phyloP scores from a whole-genome alignment of 2,113 vertebrate species.

The Hystrix brachyura region DNA sequence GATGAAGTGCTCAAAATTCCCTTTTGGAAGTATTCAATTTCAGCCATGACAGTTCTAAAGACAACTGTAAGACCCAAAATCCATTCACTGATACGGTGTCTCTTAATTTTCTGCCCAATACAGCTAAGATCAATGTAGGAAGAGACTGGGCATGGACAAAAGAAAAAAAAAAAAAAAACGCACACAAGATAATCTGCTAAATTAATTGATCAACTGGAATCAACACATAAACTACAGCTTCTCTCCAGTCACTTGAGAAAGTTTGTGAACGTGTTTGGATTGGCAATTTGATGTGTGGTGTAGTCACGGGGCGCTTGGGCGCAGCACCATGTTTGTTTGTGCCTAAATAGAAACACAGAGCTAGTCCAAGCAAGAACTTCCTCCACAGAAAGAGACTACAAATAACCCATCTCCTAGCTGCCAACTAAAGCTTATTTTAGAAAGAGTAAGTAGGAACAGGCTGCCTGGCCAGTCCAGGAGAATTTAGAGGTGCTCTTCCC shows the following conservation, averaged over 20 bases:
- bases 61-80: conserved; percentile 14
- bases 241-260: neutral
- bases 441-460: conserved; percentile 70
- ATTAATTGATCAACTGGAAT: conserved; percentile 22
- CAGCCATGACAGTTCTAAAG: conserved; percentile 27
- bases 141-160: neutral
- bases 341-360: conserved; percentile 76
- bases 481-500: conserved; percentile 70
- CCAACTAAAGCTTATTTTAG: conserved; percentile 81
- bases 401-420: conserved; percentile 76
- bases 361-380: conserved; percentile 79
- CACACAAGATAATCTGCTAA: neutral
- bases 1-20: conserved; percentile 55
- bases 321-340: conserved; percentile 65
- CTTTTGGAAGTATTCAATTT: conserved; percentile 28
- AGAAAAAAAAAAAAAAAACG: neutral
- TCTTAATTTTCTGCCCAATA: conserved; percentile 40
- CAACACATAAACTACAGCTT: conserved; percentile 19
- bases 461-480: conserved; percentile 72
- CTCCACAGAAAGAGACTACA: conserved; percentile 73
- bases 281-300: conserved; percentile 27
- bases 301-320: conserved; percentile 50
- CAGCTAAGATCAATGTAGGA: neutral
- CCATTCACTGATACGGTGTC: neutral
- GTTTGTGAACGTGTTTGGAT: neutral